Evolutionary conservation across 2,888 invertebrate species (phyloP), one percentile per base, ranked within the genome.

Genomic region (Lasioglossum lativentre): DNA sequence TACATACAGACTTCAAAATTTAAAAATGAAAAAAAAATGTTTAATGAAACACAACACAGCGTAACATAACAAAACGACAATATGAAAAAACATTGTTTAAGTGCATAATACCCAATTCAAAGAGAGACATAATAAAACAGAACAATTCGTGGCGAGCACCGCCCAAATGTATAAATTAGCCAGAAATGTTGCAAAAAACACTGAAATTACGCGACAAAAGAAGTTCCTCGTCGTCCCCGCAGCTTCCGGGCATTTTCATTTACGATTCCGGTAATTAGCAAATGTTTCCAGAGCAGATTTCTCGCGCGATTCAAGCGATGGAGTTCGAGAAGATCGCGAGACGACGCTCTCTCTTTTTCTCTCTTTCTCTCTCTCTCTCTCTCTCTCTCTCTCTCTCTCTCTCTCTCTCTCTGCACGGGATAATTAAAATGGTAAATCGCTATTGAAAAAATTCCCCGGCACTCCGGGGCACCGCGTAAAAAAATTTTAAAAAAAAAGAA

Each of bases 381-480:
- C 19, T 47, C 52, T 52, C 2, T 42, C 12, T 19, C 19, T 52
- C 23, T 52, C 23, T 8, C 19, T 8, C 8, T 6, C 23, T 23
- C 23, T 47, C 47, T 19, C 19, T 5, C 47, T 19, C 5, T 19
- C 19, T 47, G 19, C 47, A 6, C 30, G 27, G 42, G 52, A 63
- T 81, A 82, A 77, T 76, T 73, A 74, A 68, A 77, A 70, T 40
- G 42, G 59, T 42, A 63, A 47, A 63, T 63, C 34, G 66, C 71
- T 47, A 27, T 70, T 52, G 47, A 74, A 30, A 34, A n/a, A 30
- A 16, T 30, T 59, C 16, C 5, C 59, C 27, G 27, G 5, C 27
- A 27, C 59, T 52, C 52, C 23, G 23, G 52, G 23, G 8, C 52
- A 19, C 52, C 27, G 12, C 16, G 27, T 30, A 59, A 27, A 27